Evolutionary conservation across 53 echinoderm and acorn worm genomes (phyloP), one percentile per base, ranked within the genome.

Genomic region (Holothuria scabra): DNA sequence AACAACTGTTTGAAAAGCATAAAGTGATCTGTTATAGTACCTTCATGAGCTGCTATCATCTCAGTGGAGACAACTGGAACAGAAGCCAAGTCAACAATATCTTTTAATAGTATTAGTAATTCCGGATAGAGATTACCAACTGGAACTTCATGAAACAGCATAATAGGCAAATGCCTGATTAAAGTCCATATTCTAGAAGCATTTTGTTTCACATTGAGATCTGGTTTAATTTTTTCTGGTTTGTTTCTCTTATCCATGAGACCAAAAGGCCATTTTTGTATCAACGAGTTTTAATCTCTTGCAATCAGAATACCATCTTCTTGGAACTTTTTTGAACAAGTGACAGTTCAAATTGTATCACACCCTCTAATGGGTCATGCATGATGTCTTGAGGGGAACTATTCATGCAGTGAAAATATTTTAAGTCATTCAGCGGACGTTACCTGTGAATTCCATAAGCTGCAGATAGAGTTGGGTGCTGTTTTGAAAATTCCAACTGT

Each of bases 1-100:
- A 72, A 72, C 38, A 32, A 24, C 46, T 72, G n/a, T 72, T 72
- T 72, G 74, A 72, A 46, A 46, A 67, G 74, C 74, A 72, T 37
- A 4, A 72, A 46, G 74, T 72, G 48, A 37, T 72, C 74, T 46
- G 74, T 6, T 21, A 72, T 72, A 16, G 35, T 20, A 72, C 19
- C 12, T 19, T 34, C 22, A 12, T 1, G 21, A 38, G 20, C 21
- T 19, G 74, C 19, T 48, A 72, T 41, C 41, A 41, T 41, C 74
- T 46, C 74, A 46, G 19, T 46, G n/a, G 38, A 72, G 38, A 72
- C 18, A n/a, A 38, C 25, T 41, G 74, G 74, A 72, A 24, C 74
- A 72, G 46, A 72, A 20, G 2, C 74, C 74, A 33, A 12, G 25
- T 72, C 74, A 66, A 30, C 28, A 10, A 29, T 66, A 25, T 29